phyloP scores from a whole-genome alignment of 2,797 vertebrate species.

The Mus caroli region DNA sequence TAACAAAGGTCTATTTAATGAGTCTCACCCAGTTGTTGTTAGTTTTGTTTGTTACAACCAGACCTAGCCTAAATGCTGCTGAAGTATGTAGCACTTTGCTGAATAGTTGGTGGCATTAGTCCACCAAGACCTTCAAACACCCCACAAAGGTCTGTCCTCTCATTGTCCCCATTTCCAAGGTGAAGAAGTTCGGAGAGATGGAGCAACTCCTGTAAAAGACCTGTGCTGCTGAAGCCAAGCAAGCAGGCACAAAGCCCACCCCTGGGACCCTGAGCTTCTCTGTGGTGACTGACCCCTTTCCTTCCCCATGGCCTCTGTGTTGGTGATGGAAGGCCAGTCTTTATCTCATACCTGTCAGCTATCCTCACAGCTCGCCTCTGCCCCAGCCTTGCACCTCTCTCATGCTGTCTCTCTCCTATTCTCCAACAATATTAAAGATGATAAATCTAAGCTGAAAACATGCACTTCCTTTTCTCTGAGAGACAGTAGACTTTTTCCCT shows the following conservation, averaged over 20 bases:
- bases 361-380: neutral
- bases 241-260: neutral
- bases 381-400: neutral
- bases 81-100: too few relatives aligned
- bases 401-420: slow-evolving; percentile 24
- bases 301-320: neutral
- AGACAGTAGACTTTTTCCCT: slow-evolving; percentile 12
- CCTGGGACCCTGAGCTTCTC: rapidly evolving
- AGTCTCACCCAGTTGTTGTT: neutral
- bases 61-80: neutral
- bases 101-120: neutral
- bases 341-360: neutral
- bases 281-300: neutral
- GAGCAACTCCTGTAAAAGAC: neutral
- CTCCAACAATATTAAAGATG: slow-evolving; percentile 72
- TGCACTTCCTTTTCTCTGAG: neutral
- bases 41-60: neutral
- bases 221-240: neutral
- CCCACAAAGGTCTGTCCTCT: rapidly evolving
- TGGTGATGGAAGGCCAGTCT: neutral
- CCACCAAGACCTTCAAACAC: neutral
- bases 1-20: neutral
- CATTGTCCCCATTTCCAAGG: neutral
- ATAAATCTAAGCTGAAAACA: slow-evolving; percentile 55
- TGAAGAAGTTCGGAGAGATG: neutral